Conservation (phyloP, 2,797 vertebrate genomes). For the Trematomus bernacchii region DNA sequence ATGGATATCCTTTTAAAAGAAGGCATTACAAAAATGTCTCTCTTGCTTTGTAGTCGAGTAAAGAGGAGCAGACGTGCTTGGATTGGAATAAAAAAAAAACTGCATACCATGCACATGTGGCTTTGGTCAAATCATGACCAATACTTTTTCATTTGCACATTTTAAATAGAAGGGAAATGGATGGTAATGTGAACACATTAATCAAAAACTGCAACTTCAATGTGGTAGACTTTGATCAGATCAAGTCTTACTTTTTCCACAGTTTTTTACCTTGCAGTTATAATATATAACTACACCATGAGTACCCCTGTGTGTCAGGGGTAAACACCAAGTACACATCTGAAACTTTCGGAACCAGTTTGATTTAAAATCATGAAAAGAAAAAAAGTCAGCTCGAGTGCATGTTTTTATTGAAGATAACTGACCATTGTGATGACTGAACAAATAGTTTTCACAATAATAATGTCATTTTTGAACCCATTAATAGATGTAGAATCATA, state of each 20-base stretch:
- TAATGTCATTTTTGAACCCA: too few species aligned
- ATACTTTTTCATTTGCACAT: not conserved
- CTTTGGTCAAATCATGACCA: not conserved
- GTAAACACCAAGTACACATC: not conserved
- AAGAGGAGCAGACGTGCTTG: not conserved
- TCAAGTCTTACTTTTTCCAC: not conserved
- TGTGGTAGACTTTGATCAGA: not conserved
- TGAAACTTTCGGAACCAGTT: not conserved
- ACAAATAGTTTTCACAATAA: not conserved
- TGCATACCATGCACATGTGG: not conserved
- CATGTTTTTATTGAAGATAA: not conserved
- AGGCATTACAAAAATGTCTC: not conserved
- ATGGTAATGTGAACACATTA: constrained; percentile 1
- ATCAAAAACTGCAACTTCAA: not conserved
- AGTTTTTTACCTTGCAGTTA: not conserved
- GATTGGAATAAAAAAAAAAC: not conserved
- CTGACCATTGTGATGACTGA: not conserved
- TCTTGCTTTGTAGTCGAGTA: not conserved
- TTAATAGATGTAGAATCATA: too few species aligned
- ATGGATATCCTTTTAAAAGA: not conserved
- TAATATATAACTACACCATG: not conserved
- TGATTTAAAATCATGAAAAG: not conserved
- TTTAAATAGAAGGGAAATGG: not conserved
- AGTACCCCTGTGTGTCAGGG: not conserved
- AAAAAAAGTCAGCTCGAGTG: not conserved